Conservation (phyloP, 2,797 vertebrate species). For the Hippoglossus hippoglossus region DNA sequence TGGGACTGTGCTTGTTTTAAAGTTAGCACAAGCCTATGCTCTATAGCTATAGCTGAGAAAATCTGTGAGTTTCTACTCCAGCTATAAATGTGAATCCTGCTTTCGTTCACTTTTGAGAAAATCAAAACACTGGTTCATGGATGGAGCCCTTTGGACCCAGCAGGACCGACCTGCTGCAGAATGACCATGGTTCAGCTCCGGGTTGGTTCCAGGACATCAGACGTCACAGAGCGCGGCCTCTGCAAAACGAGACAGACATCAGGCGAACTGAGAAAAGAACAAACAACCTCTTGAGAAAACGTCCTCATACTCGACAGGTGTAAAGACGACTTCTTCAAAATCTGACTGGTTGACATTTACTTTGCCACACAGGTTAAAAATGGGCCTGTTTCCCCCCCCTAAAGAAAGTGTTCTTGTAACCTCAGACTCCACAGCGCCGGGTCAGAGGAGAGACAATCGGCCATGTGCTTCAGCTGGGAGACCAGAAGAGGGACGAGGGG, state of each 20-base stretch:
- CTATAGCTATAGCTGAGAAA: no score
- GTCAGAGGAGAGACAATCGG: not conserved
- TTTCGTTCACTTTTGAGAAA: not conserved
- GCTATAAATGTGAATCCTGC: no score
- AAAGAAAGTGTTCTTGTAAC: not conserved
- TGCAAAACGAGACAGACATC: conserved; percentile 26
- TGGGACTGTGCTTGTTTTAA: no score
- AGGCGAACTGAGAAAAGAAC: not conserved
- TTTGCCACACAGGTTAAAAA: not conserved
- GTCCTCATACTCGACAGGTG: not conserved
- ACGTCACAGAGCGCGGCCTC: conserved; percentile 63
- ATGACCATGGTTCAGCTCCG: conserved; percentile 82
- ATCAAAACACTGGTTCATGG: not conserved
- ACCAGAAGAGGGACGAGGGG: conserved; percentile 6
- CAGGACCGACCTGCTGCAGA: conserved; percentile 79
- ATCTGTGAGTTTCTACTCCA: not conserved
- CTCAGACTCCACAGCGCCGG: not conserved
- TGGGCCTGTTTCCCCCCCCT: not conserved
- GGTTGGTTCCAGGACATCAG: conserved; percentile 74
- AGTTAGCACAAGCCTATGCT: no score
- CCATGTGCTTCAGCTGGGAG: conserved; percentile 33
- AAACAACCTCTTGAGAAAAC: not conserved
- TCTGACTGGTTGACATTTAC: no score
- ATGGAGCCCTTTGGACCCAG: no score
- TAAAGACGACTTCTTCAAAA: not conserved